phyloP scores from a whole-genome alignment of 1,140 invertebrate species.

The Habropoda laboriosa region DNA sequence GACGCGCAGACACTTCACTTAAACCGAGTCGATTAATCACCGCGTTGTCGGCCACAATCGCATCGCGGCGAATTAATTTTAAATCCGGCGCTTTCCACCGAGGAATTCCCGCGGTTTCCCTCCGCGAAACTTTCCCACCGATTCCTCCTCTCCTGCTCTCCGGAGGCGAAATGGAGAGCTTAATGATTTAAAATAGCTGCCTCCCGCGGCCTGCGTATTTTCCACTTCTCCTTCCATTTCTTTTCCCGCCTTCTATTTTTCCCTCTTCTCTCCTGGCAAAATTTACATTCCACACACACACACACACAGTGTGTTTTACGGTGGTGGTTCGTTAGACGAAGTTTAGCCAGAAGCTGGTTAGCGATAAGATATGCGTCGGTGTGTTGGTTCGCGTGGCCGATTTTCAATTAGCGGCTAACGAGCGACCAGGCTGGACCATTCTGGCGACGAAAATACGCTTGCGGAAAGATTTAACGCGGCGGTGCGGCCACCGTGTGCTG shows the following conservation, averaged over 20 bases:
- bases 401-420: conserved; percentile 24
- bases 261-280: not conserved
- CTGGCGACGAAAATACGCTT: not conserved
- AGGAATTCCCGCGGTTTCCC: not conserved
- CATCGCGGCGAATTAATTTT: conserved; percentile 32
- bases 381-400: not conserved
- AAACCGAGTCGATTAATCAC: conserved; percentile 31
- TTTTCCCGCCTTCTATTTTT: not conserved
- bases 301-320: not conserved
- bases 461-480: not conserved
- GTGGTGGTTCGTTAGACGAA: not conserved
- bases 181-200: conserved; percentile 36
- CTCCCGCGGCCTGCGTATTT: not conserved
- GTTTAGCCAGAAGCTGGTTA: not conserved
- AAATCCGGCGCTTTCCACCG: conserved; percentile 18
- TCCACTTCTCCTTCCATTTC: not conserved
- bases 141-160: too few species aligned
- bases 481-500: not conserved
- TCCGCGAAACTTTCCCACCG: conserved; percentile 1
- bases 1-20: not conserved
- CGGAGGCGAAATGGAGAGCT: too few species aligned
- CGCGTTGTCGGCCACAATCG: conserved; percentile 15
- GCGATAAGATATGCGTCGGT: not conserved
- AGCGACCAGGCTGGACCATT: not conserved
- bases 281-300: not conserved